Evolutionary conservation across 1,140 invertebrate genomes (phyloP), one percentile per base, ranked within the genome.

Genomic region (Eurytemora carolleeae): DNA sequence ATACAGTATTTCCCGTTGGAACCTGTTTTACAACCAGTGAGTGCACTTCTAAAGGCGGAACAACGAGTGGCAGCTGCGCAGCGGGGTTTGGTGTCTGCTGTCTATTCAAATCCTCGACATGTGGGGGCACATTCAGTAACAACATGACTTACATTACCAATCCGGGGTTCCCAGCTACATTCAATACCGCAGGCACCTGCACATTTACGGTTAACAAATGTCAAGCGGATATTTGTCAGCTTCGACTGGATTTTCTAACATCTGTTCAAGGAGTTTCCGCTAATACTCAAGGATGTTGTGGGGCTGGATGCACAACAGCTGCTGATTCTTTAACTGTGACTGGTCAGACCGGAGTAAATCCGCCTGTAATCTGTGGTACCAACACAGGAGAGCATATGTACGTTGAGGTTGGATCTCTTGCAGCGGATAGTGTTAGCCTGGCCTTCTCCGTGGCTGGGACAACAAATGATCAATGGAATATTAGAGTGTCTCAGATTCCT

Each of bases 11-110:
- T n/a, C n/a, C n/a, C n/a, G n/a, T n/a, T 53, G 84, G 83, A 0
- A 78, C 76, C 19, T 86, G 84, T 66, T 78, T 82, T 64, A 80
- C 80, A 63, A 24, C 68, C 19, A 55, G 63, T 1, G 68, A 71
- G 61, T 71, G 70, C 55, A 58, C 56, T 44, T 22, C 64, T 3
- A 57, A 62, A 20, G 68, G 68, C 24, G 70, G 70, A 24, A 63
- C 58, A 16, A 62, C 61, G 7, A 61, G 64, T 12, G 65, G 65
- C 0, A 24, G 63, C 1, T 71, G 70, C 58, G 70, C 69, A 1
- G 59, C 63, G 2, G 70, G 68, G 26, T 69, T 67, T 57, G 70
- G 70, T 1, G 63, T 68, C 16, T 71, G 70, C 63, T 71, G 69
- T 53, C 64, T 69, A 20, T 65, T 67, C 69, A 66, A 64, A 61